Conservation (phyloP, 2,113 vertebrate species). For the Gila orcuttii region DNA sequence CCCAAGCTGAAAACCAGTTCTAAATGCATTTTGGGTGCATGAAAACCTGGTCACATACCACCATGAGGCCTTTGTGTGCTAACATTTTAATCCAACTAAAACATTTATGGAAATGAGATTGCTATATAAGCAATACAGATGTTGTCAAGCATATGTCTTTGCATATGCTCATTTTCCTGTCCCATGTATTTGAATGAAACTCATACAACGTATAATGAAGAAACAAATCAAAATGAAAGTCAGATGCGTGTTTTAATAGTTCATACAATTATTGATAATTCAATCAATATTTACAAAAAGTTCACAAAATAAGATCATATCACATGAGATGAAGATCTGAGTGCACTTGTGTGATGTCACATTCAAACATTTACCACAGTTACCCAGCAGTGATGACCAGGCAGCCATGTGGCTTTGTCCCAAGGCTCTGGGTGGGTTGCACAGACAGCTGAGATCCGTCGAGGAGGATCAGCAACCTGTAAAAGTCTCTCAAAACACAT, state of each 20-base stretch:
- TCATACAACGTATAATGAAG: background rate
- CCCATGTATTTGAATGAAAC: background rate
- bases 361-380: constrained; percentile 17
- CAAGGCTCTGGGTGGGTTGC: constrained; percentile 30
- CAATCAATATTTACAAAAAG: constrained; percentile 3
- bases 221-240: background rate
- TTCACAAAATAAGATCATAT: background rate
- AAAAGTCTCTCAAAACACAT: constrained; percentile 56
- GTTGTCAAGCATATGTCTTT: no score
- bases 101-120: no score
- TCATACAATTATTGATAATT: background rate
- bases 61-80: background rate
- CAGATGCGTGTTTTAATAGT: background rate
- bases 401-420: constrained; percentile 34
- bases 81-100: background rate
- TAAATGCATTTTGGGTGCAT: background rate
- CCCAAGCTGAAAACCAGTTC: background rate
- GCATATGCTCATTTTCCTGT: background rate
- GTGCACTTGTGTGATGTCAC: background rate
- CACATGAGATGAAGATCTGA: background rate
- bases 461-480: constrained; percentile 49
- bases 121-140: no score
- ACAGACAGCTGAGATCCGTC: constrained; percentile 44
- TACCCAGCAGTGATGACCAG: constrained; percentile 41
- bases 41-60: background rate